Percentiles rank a stretch among this genome's conserved stretches.
Evolutionary conservation across 1,140 invertebrate genomes (phyloP).

Genomic region (Cephus cinctus): DNA sequence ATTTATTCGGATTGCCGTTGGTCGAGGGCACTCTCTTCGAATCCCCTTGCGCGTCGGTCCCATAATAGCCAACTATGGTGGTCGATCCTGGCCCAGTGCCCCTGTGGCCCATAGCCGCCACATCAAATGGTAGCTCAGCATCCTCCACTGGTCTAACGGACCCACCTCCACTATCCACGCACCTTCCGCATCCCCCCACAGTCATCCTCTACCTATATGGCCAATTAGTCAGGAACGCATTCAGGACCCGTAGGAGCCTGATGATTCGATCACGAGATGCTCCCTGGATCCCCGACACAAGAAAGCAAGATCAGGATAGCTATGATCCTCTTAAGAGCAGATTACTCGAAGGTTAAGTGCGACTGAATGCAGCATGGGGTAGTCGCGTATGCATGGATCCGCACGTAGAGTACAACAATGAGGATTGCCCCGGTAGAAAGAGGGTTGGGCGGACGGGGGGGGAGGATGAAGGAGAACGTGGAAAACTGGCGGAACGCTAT

Average conservation of each 20-base stretch:
- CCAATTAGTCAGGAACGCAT: too few relatives aligned
- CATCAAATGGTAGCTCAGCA: too few relatives aligned
- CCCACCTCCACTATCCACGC: too few relatives aligned
- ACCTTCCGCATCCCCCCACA: too few relatives aligned
- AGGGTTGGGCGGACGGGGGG: conserved; percentile 8
- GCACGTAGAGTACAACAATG: conserved; percentile 20
- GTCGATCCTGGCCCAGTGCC: conserved; percentile 10
- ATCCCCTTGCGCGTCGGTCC: conserved; percentile 39
- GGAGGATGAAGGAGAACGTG: conserved; percentile 1
- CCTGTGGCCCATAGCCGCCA: neutral
- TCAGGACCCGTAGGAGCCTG: too few relatives aligned
- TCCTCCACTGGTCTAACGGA: too few relatives aligned
- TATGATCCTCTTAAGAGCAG: conserved; percentile 35
- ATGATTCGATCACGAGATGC: too few relatives aligned
- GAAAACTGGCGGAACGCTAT: conserved; percentile 23
- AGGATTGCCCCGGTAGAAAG: conserved; percentile 1
- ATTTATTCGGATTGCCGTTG: conserved; percentile 51
- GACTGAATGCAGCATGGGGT: conserved; percentile 2
- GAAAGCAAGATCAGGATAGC: too few relatives aligned
- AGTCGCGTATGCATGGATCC: neutral
- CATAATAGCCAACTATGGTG: conserved; percentile 47
- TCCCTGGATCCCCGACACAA: too few relatives aligned
- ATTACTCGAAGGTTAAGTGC: neutral
- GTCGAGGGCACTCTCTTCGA: conserved; percentile 36
- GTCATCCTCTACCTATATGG: too few relatives aligned